Evolutionary conservation across 2,888 invertebrate species (phyloP), one percentile per base, ranked within the genome.

Genomic region (Daptonema setosum): DNA sequence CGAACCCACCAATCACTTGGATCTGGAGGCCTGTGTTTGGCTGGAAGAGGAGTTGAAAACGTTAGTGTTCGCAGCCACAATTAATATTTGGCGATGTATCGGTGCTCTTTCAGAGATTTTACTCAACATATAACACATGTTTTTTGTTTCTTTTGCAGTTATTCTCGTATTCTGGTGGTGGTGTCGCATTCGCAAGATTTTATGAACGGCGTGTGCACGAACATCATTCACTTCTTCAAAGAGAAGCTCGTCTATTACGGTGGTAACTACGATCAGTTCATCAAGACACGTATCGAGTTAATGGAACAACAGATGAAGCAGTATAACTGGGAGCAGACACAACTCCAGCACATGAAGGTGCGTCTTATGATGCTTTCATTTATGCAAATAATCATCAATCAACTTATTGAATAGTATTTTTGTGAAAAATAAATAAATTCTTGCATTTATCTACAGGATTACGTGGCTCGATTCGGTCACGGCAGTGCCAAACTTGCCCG

Each of bases 111-210:
- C n/a, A n/a, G n/a, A n/a, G n/a, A n/a, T n/a, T n/a, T n/a, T n/a
- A n/a, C n/a, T n/a, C n/a, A n/a, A n/a, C n/a, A n/a, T n/a, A n/a
- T n/a, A n/a, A n/a, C n/a, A n/a, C n/a, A n/a, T n/a, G n/a, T n/a
- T n/a, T n/a, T n/a, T n/a, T n/a, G 35, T 35, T 8, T 11, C 8
- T 17, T 35, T 35, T 35, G 8, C 60, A 83, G 83, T 60, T 93
- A 97, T 74, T 91, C 90, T 74, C 80, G 95, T 65, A 95, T 93
- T 72, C 77, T 99, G 67, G 87, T 99, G 60, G 80, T 99, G 62
- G 90, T 97, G 65, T 97, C 97, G 1, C 97, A 99, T 76, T 97
- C 97, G 2, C 97, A 99, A 77, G 78, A 97, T 80, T 97, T 97
- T 75, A 78, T 97, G 65, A 97, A 97, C 72, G 93, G 93, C 59